Base-by-base conservation (phyloP, 2,888 invertebrate species). In the Ectemnius continuus region DNA sequence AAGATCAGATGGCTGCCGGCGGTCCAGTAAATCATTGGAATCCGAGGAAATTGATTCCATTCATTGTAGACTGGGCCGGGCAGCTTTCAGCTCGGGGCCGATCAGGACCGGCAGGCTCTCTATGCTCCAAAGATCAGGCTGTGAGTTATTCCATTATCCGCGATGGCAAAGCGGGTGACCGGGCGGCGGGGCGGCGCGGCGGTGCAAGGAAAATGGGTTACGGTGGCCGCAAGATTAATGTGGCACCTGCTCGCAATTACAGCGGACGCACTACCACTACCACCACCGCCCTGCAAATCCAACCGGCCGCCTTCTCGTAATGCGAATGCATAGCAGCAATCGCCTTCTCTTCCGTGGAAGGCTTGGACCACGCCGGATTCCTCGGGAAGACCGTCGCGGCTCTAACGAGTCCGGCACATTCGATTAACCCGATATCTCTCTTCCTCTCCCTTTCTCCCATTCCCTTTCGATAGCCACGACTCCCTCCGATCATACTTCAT, bases 201-300 rank as follows among this genome's bases (percentile, higher is more conserved):
- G 46, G 60, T 52, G 68, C 78, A 70, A 79, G 73, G 78, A 82
- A 86, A 84, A 85, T 82, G 71, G 85, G 83, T 83, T 85, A 82
- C 81, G 75, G 79, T 80, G 84, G 80, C 79, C 72, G 80, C 67
- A 81, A 86, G 85, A 86, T 86, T 85, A 84, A 85, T 86, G 85
- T 78, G 81, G 82, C 83, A 86, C 85, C 83, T 86, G 86, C 80
- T 79, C 73, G 82, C 83, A 82, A 83, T 85, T 82, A 82, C 81
- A 76, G 76, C 74, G 73, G 79, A 59, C 36, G 5, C 36, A 36
- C 36, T 36, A 36, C 36, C 36, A 36, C 36, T 28, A 28, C 28
- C 28, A 5, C 5, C 28, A 28, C n/a, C n/a, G n/a, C 23, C 3
- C 3, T 23, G 3, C 23, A 23, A 23, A 36, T 36, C 36, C 36